phyloP scores from a whole-genome alignment of 2,797 vertebrate species.

The Ciconia nigra region DNA sequence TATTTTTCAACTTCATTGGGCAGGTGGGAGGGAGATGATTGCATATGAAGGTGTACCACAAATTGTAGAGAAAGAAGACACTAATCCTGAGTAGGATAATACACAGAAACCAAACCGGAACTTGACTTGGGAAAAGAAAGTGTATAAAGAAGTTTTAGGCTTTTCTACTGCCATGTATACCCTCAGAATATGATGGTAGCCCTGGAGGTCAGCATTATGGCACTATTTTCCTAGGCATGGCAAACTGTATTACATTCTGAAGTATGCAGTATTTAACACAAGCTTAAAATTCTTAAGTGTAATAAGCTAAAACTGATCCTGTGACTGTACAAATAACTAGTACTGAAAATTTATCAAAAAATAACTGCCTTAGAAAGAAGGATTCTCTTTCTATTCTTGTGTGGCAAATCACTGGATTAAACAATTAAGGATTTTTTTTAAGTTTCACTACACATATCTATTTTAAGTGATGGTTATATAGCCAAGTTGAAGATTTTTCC shows the following conservation, averaged over 20 bases:
- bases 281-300: conserved; percentile 57
- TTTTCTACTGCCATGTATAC: background rate
- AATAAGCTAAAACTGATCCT: conserved; percentile 49
- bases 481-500: background rate
- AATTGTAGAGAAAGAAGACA: background rate
- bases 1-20: background rate
- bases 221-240: conserved; percentile 55
- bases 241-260: conserved; percentile 7
- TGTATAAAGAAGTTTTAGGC: background rate
- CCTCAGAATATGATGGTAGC: background rate
- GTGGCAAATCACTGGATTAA: conserved; percentile 10
- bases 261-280: conserved; percentile 49
- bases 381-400: conserved; percentile 31
- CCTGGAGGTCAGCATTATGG: conserved; percentile 28
- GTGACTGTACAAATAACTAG: conserved; percentile 23
- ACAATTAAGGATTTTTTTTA: conserved; percentile 33
- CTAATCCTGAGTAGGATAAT: background rate
- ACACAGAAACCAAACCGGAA: background rate
- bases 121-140: background rate
- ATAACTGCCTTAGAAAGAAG: conserved; percentile 5
- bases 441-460: conserved; percentile 14
- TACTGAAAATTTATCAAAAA: conserved; percentile 36
- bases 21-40: background rate
- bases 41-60: background rate
- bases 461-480: background rate